Conservation (phyloP, 1,140 invertebrate genomes). For the Aphaenogaster ashmeadi region DNA sequence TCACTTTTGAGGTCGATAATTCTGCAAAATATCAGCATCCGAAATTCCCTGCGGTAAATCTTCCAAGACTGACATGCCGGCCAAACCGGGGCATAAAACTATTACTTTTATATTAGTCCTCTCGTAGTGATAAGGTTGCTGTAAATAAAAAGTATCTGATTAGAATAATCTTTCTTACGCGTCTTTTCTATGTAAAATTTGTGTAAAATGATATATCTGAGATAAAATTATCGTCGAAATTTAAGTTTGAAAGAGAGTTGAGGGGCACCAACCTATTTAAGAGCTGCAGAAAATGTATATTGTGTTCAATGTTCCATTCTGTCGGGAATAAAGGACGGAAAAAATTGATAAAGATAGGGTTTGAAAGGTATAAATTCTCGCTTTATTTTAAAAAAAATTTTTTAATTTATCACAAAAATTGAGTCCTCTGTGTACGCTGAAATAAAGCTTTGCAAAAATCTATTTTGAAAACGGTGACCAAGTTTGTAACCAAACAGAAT, state of each 20-base stretch:
- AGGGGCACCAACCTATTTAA: no score
- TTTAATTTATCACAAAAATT: no score
- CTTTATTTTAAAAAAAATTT: no score
- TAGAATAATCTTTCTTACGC: neutral
- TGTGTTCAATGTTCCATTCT: no score
- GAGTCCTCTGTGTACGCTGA: no score
- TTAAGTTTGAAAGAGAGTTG: neutral
- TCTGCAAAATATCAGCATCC: conserved; percentile 57
- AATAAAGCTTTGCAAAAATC: no score
- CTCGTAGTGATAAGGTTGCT: conserved; percentile 85
- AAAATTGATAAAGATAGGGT: no score
- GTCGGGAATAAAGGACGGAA: no score
- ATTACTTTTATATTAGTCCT: conserved; percentile 85
- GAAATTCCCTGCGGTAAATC: conserved; percentile 61
- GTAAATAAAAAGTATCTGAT: conserved; percentile 57
- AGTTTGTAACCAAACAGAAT: no score
- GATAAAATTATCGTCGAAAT: neutral
- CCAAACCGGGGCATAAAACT: conserved; percentile 85
- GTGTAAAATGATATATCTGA: neutral
- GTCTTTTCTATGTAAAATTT: neutral
- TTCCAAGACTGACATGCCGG: conserved; percentile 77
- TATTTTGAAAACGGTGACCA: no score
- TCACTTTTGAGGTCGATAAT: conserved; percentile 74
- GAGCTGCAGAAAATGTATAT: no score
- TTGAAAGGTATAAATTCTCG: no score